Evolutionary conservation across 2,888 invertebrate genomes (phyloP), one percentile per base, ranked within the genome.

Genomic region (Drosophila nigritarsus): DNA sequence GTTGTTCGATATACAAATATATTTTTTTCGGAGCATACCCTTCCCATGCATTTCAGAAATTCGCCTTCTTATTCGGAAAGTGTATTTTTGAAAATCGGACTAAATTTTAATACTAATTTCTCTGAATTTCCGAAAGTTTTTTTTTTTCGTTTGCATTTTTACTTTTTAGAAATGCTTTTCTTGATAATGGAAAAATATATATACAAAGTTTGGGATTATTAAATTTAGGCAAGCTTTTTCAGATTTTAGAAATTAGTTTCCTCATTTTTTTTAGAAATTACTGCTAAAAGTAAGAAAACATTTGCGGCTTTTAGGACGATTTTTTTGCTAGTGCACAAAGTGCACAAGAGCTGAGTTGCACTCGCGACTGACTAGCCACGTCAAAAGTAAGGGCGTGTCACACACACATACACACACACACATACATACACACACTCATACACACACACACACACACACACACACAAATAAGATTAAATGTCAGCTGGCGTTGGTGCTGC

Each of bases 391-490:
- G 30, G 61, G 45, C 48, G 49, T 58, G 76, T 34, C 65, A 56
- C 42, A 36, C 27, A 50, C 9, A 29, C 65, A 65, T 32, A 32
- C 27, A 51, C 54, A 62, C 45, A 54, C n/a, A 49, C 30, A 27
- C 15, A n/a, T 15, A 65, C 36, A 42, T 71, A 83, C 15, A 36
- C 24, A 49, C 51, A 50, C 32, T 24, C 24, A 24, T 24, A 65
- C n/a, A 30, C 38, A 32, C 60, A 53, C 61, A 29, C 53, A 34
- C n/a, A 51, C 53, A 53, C 20, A 48, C 18, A 29, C 18, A 18
- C 20, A 64, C 42, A 51, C 80, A 83, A 83, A 83, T 86, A 72
- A 88, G 83, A 88, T 83, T 86, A 86, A 83, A 86, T 86, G 81
- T 80, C 86, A 83, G 50, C 50, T 63, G 51, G 42, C 34, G 42